These are phyloP conservation scores for Gastrophryne carolinensis DNA, from an alignment of 2,797 vertebrate genomes.

Conservation along the genomic window DNA sequence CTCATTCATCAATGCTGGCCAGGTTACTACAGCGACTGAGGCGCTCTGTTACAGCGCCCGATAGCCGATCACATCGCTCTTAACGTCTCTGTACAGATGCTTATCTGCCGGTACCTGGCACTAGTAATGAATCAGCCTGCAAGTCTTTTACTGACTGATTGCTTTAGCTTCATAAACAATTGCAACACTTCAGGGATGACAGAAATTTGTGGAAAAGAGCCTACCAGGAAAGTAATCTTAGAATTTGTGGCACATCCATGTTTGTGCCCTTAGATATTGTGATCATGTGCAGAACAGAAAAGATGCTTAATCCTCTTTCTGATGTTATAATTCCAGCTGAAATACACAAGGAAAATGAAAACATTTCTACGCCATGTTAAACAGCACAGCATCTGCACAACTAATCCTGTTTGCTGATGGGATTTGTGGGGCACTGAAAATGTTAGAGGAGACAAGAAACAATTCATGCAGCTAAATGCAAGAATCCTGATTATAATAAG, in stretches of 20 bases:
- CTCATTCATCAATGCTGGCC: too few species aligned
- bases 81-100: too few species aligned
- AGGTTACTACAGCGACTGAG: too few species aligned
- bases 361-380: conserved; percentile 44
- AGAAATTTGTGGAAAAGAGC: too few species aligned
- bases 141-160: too few species aligned
- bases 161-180: too few species aligned
- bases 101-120: too few species aligned
- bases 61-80: too few species aligned
- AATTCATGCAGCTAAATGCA: conserved; percentile 39
- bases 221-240: too few species aligned
- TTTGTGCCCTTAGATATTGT: neutral
- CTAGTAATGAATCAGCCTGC: too few species aligned
- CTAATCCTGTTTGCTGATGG: conserved; percentile 47
- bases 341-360: conserved; percentile 26
- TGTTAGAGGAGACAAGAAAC: conserved; percentile 37
- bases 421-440: conserved; percentile 38
- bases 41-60: too few species aligned
- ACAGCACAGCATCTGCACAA: conserved; percentile 34
- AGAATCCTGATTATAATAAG: conserved; percentile 29
- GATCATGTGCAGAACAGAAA: conserved; percentile 3
- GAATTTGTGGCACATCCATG: neutral
- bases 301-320: conserved; percentile 9
- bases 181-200: too few species aligned
- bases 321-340: neutral